phyloP scores from a whole-genome alignment of 1,140 invertebrate genomes.

The Cryptotermes secundus region DNA sequence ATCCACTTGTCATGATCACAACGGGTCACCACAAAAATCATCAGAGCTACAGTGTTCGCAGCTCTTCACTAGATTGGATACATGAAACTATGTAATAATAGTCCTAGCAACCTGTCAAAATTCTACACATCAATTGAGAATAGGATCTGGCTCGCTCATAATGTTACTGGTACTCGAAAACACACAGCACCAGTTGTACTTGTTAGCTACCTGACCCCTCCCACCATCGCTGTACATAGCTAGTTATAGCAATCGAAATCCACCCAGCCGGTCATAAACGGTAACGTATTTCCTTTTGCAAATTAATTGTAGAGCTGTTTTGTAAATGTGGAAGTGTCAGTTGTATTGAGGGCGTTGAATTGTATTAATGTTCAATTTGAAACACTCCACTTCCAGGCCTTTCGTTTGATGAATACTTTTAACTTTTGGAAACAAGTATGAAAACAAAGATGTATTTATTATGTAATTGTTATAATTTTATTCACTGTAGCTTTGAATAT shows the following conservation, averaged over 20 bases:
- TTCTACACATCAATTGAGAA: slow-evolving; percentile 14
- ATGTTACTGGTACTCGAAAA: not conserved
- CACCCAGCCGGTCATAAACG: not conserved
- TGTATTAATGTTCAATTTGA: not conserved
- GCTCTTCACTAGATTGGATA: not conserved
- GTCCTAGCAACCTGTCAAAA: not conserved
- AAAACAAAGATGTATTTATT: not conserved
- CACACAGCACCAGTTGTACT: not conserved
- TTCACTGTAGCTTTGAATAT: no score
- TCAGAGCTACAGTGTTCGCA: not conserved
- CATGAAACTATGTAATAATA: not conserved
- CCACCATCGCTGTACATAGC: not conserved
- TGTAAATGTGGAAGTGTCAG: slow-evolving; percentile 5
- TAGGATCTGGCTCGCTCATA: not conserved
- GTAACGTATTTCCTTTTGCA: slow-evolving; percentile 1
- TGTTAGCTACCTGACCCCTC: not conserved
- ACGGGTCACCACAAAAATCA: not conserved
- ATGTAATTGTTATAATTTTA: no score
- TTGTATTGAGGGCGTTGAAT: not conserved
- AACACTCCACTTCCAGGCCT: not conserved
- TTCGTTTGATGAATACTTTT: not conserved
- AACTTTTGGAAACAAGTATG: not conserved
- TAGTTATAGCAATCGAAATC: not conserved
- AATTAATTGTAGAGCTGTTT: slow-evolving; percentile 18
- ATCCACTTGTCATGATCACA: slow-evolving; percentile 11